These are phyloP conservation scores for Platyrinchus mystaceus DNA, from an alignment of 2,797 vertebrate genomes.

Conservation along the genomic window DNA sequence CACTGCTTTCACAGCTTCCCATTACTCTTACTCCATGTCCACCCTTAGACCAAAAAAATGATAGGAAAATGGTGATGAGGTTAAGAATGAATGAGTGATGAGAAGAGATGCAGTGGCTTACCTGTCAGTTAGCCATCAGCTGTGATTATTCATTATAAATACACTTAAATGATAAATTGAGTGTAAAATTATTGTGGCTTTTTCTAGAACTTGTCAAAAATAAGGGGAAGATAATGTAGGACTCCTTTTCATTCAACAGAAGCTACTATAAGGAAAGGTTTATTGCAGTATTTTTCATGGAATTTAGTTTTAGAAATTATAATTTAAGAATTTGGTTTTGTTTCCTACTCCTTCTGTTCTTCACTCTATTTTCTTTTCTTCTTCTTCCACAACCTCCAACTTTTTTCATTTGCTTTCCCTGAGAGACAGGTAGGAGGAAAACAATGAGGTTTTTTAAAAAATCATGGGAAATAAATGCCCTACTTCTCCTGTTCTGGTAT, in stretches of 20 bases:
- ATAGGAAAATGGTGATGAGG: not conserved
- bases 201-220: slow-evolving; percentile 29
- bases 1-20: not conserved
- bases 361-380: not conserved
- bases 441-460: not conserved
- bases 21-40: not conserved
- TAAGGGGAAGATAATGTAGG: not conserved
- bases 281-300: not conserved
- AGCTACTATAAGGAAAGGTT: not conserved
- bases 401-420: not conserved
- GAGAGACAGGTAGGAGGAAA: not conserved
- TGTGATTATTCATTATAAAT: not conserved
- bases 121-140: not conserved
- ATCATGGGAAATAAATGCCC: not conserved
- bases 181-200: slow-evolving; percentile 5
- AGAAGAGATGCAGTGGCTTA: not conserved
- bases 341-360: not conserved
- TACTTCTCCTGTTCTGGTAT: not conserved
- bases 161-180: not conserved
- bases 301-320: not conserved
- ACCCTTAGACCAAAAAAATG: not conserved
- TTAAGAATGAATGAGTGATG: not conserved
- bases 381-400: not conserved
- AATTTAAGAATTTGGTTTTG: not conserved
- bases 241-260: not conserved